Conservation (phyloP, 2,797 vertebrate genomes). For the Enoplosus armatus region DNA sequence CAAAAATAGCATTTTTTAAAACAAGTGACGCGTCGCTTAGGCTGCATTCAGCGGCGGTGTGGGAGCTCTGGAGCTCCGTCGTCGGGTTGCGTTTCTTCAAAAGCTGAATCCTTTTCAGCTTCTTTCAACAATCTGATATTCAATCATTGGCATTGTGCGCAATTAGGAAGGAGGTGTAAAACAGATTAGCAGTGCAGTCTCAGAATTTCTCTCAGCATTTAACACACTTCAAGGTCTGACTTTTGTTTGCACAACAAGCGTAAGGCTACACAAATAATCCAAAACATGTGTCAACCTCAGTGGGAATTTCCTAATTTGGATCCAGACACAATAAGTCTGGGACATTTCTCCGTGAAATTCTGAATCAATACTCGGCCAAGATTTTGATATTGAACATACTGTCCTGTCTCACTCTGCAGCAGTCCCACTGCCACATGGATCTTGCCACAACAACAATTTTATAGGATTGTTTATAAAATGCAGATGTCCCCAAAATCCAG, state of each 20-base stretch:
- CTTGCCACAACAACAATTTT: conserved; percentile 4
- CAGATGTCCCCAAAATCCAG: conserved; percentile 29
- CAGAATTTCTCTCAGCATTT: too few species aligned
- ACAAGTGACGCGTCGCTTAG: too few species aligned
- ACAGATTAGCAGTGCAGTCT: not conserved
- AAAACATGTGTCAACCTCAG: conserved; percentile 18
- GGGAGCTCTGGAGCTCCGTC: too few species aligned
- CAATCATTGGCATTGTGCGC: too few species aligned
- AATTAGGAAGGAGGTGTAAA: too few species aligned
- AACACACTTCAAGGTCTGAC: not conserved
- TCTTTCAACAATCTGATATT: too few species aligned
- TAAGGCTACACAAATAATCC: conserved; percentile 3
- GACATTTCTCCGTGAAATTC: not conserved
- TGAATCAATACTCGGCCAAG: conserved; percentile 3
- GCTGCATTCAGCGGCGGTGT: too few species aligned
- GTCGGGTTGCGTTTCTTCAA: too few species aligned
- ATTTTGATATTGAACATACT: conserved; percentile 1
- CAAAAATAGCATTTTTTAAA: too few species aligned
- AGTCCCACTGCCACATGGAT: not conserved
- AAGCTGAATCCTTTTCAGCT: too few species aligned
- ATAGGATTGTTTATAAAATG: conserved; percentile 29
- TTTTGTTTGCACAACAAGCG: not conserved
- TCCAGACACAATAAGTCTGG: conserved; percentile 38
- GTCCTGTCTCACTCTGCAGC: not conserved
- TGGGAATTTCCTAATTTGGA: conserved; percentile 3